Conservation (phyloP, 2,888 invertebrate genomes). For the Dione juno region DNA sequence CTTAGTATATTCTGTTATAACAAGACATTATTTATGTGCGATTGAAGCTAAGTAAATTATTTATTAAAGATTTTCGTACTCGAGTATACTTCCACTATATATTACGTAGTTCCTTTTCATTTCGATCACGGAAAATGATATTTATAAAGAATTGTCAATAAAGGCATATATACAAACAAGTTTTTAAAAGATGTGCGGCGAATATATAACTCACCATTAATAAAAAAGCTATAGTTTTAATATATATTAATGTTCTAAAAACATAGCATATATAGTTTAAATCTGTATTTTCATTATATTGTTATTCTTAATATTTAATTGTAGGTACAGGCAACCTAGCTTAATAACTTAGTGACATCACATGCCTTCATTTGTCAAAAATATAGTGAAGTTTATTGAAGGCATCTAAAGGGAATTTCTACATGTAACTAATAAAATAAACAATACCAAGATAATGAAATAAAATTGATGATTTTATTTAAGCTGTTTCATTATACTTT, state of each 20-base stretch:
- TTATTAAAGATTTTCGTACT: conserved; percentile 20
- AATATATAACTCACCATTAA: background rate
- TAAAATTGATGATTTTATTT: background rate
- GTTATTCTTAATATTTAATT: too few species aligned
- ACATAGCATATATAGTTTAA: too few species aligned
- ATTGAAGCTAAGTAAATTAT: conserved; percentile 5
- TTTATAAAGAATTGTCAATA: conserved; percentile 18
- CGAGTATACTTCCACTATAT: conserved; percentile 42
- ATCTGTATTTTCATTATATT: too few species aligned
- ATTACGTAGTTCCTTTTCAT: conserved; percentile 49
- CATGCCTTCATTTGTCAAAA: too few species aligned
- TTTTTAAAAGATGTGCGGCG: background rate
- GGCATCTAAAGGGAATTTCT: too few species aligned
- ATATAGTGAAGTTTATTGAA: too few species aligned
- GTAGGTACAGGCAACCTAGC: too few species aligned
- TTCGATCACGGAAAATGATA: conserved; percentile 32
- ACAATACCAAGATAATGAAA: too few species aligned
- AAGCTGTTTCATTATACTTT: background rate
- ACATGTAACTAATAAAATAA: too few species aligned
- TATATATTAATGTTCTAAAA: too few species aligned
- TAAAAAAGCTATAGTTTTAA: background rate
- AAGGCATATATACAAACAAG: background rate
- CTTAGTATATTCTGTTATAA: background rate
- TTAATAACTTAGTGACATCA: too few species aligned
- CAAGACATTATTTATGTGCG: background rate